Evolutionary conservation across 2,888 invertebrate species (phyloP).

Genomic region (Lasioglossum lativentre): DNA sequence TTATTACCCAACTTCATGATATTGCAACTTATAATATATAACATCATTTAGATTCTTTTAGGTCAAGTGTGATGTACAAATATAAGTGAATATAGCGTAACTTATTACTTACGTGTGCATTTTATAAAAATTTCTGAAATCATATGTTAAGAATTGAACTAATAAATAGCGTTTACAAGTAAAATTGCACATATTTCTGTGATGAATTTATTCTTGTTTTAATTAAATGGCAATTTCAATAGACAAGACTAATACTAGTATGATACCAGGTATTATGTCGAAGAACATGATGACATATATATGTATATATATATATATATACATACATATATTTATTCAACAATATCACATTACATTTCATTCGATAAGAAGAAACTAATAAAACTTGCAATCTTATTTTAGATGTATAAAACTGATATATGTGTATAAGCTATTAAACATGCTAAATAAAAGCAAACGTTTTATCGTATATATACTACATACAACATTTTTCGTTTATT

Average conservation of each 20-base stretch:
- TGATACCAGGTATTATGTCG: too few relatives aligned
- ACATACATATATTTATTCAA: too few relatives aligned
- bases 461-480: not conserved
- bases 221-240: not conserved
- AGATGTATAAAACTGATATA: not conserved
- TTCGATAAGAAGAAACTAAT: not conserved
- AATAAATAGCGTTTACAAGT: constrained; percentile 67
- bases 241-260: too few relatives aligned
- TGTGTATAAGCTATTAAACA: not conserved
- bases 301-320: too few relatives aligned
- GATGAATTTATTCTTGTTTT: not conserved
- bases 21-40: constrained; percentile 18
- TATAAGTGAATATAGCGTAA: constrained; percentile 14
- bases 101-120: constrained; percentile 3
- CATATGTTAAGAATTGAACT: constrained; percentile 6
- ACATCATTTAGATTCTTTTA: constrained; percentile 25
- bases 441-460: constrained; percentile 7
- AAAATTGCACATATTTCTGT: constrained; percentile 42
- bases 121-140: constrained; percentile 5
- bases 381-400: not conserved
- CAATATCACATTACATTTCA: not conserved
- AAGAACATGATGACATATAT: too few relatives aligned
- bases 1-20: constrained; percentile 20
- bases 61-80: constrained; percentile 14
- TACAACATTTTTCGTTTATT: constrained; percentile 15